phyloP scores from a whole-genome alignment of 30 jellyfish, hydroid and myxozoan species.

The Chironex yamaguchii region DNA sequence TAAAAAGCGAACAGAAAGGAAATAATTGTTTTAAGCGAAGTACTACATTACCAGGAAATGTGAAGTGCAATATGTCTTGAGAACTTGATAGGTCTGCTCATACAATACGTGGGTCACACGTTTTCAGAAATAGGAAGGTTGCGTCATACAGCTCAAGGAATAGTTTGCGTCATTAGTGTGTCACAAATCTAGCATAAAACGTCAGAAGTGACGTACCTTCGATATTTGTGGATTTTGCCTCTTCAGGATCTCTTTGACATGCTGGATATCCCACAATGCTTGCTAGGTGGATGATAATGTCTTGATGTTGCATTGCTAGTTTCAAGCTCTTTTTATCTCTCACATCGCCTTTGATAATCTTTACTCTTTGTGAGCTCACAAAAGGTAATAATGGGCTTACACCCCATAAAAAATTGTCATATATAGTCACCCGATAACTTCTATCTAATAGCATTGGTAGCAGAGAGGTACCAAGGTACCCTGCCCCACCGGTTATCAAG shows the following conservation, averaged over 20 bases:
- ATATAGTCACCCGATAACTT: neutral
- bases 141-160: no score
- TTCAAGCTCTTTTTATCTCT: neutral
- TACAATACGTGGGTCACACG: no score
- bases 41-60: no score
- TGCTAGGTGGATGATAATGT: neutral
- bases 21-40: no score
- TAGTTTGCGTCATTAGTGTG: no score
- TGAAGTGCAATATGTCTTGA: no score
- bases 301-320: neutral
- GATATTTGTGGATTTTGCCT: neutral
- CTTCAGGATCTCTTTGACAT: neutral
- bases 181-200: no score
- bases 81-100: no score
- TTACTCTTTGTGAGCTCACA: neutral
- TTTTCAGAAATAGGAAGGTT: no score
- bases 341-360: neutral
- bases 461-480: neutral
- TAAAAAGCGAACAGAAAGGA: no score
- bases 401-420: neutral
- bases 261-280: neutral
- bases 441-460: neutral
- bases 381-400: neutral
- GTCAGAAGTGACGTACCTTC: neutral
- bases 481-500: neutral